Conservation (phyloP, 2,797 vertebrate genomes). For the Macrochelys suwanniensis region DNA sequence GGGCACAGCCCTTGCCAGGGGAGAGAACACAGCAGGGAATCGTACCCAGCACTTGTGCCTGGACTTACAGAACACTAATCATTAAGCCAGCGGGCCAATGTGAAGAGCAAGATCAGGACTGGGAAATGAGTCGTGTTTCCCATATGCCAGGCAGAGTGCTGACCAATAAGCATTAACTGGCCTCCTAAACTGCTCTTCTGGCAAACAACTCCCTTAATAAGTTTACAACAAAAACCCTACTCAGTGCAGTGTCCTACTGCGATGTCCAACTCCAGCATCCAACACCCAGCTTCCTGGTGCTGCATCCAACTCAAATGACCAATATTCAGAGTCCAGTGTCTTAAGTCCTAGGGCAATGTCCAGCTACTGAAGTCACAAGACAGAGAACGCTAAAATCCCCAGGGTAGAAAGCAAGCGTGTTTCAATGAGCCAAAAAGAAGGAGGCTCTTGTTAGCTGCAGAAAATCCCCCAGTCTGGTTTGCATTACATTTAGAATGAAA, state of each 20-base stretch:
- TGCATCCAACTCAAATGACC: background rate
- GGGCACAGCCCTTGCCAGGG: background rate
- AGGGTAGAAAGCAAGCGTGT: background rate
- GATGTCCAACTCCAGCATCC: background rate
- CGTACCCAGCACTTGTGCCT: background rate
- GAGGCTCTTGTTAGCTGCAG: background rate
- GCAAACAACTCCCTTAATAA: background rate
- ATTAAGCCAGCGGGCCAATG: background rate
- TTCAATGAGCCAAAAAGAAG: background rate
- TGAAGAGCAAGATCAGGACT: background rate
- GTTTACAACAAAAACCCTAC: background rate
- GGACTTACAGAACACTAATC: too few relatives aligned
- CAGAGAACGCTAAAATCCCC: background rate
- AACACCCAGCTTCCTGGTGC: background rate
- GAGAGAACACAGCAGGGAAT: background rate
- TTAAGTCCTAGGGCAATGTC: background rate
- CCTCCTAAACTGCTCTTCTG: background rate
- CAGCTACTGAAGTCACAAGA: background rate
- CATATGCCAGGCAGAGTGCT: background rate
- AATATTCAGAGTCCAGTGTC: background rate
- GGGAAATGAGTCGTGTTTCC: background rate
- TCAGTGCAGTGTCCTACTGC: background rate
- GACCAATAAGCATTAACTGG: background rate
- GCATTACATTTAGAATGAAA: background rate
- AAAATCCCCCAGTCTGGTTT: background rate